phyloP scores from a whole-genome alignment of 2,888 invertebrate genomes.

The Drepana falcataria region DNA sequence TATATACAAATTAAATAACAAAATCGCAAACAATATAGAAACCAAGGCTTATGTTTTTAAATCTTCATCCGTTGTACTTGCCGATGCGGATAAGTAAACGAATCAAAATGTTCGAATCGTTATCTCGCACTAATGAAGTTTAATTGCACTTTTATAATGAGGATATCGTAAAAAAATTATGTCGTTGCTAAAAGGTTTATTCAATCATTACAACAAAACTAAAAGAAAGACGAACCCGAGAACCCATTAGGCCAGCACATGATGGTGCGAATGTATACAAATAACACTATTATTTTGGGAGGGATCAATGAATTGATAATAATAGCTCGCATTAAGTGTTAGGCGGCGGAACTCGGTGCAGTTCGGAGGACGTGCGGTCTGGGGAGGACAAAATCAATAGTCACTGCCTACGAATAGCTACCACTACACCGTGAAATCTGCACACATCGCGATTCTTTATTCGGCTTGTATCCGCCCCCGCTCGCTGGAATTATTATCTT shows the following conservation, averaged over 20 bases:
- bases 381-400: conserved; percentile 78
- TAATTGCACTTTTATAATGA: not conserved
- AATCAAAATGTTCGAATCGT: not conserved
- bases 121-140: not conserved
- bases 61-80: not conserved
- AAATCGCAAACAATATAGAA: not conserved
- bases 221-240: not conserved
- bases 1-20: not conserved
- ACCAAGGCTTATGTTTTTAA: not conserved
- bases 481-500: conserved; percentile 49
- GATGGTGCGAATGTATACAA: conserved; percentile 1
- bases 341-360: conserved; percentile 48
- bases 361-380: conserved; percentile 56
- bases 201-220: not conserved
- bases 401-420: conserved; percentile 65
- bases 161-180: not conserved
- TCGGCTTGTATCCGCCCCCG: conserved; percentile 50
- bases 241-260: not conserved
- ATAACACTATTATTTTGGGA: conserved; percentile 27
- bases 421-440: conserved; percentile 60
- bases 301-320: conserved; percentile 60
- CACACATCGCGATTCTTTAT: conserved; percentile 71
- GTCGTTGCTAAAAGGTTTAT: not conserved
- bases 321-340: conserved; percentile 55
- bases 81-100: not conserved